Evolutionary conservation across 2,888 invertebrate genomes (phyloP).

Genomic region (Eristalis intricaria): DNA sequence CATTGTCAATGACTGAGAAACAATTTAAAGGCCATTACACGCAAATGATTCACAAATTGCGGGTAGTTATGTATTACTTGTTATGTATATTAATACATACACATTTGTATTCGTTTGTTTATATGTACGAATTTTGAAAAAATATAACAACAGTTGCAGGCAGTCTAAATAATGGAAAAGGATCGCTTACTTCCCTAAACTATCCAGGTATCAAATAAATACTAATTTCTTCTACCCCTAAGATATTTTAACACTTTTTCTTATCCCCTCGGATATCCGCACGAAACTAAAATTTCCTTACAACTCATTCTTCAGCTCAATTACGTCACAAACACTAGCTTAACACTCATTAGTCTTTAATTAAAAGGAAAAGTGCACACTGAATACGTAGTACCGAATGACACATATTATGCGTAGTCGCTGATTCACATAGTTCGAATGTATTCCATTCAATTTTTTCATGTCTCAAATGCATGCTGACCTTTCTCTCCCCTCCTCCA

Average conservation of each 20-base stretch:
- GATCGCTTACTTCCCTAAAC: too few species aligned
- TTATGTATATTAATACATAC: too few species aligned
- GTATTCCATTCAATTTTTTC: conserved; percentile 30
- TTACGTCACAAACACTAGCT: not conserved
- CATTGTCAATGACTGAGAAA: conserved; percentile 25
- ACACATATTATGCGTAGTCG: not conserved
- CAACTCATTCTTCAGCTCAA: too few species aligned
- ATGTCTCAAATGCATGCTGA: conserved; percentile 21
- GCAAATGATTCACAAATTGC: not conserved
- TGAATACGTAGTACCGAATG: not conserved
- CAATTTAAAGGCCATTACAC: conserved; percentile 34
- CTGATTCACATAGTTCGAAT: conserved; percentile 13
- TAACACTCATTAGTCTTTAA: not conserved
- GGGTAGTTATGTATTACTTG: too few species aligned
- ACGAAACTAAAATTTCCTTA: not conserved
- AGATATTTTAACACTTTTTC: too few species aligned
- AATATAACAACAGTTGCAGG: too few species aligned
- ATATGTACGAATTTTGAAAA: too few species aligned
- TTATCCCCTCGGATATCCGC: too few species aligned
- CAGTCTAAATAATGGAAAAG: too few species aligned
- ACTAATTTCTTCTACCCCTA: too few species aligned
- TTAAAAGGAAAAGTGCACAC: not conserved
- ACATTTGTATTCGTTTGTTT: too few species aligned
- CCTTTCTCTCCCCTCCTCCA: not conserved
- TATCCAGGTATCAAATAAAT: too few species aligned